phyloP scores from a whole-genome alignment of 2,113 vertebrate genomes.

The Nannospalax galili region DNA sequence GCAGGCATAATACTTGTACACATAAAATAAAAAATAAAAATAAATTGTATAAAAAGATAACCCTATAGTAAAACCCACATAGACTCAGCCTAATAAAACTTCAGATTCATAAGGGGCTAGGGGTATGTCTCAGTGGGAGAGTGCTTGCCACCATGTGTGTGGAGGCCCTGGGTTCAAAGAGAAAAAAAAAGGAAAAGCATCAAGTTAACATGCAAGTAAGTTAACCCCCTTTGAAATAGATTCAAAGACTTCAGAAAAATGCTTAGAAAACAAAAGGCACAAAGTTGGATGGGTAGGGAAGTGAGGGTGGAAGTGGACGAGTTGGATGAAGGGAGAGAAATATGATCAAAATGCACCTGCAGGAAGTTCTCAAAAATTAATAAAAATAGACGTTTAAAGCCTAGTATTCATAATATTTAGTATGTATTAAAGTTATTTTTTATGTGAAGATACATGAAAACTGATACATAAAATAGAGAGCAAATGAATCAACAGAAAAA shows the following conservation, averaged over 20 bases:
- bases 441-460: not conserved
- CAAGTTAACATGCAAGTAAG: not conserved
- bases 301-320: too few species aligned
- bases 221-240: conserved; percentile 14
- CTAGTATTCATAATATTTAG: not conserved
- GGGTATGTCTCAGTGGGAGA: too few species aligned
- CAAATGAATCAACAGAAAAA: not conserved
- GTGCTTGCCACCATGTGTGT: too few species aligned
- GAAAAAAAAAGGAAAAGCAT: not conserved
- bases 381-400: not conserved
- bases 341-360: too few species aligned
- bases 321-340: too few species aligned
- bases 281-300: too few species aligned
- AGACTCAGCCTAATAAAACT: not conserved
- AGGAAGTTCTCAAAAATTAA: too few species aligned
- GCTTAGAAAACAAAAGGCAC: too few species aligned
- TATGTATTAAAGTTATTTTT: not conserved
- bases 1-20: too few species aligned
- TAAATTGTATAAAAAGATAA: too few species aligned
- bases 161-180: not conserved
- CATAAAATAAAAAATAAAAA: too few species aligned
- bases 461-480: not conserved
- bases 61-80: not conserved
- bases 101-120: not conserved
- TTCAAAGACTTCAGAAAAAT: not conserved